phyloP scores from a whole-genome alignment of 2,888 invertebrate genomes.

The Diadromus collaris region DNA sequence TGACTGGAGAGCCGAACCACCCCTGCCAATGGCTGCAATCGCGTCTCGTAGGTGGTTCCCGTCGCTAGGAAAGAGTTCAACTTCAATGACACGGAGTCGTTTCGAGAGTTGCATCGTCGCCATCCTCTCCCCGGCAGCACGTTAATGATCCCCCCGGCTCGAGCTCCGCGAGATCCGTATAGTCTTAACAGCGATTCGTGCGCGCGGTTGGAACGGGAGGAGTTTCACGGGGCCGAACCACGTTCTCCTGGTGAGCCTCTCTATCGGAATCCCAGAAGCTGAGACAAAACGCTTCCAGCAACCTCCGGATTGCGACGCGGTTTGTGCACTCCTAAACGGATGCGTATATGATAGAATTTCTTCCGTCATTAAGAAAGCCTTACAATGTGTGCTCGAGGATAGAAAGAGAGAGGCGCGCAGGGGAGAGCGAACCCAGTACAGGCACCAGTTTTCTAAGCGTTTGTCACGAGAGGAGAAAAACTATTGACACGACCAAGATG shows the following conservation, averaged over 20 bases:
- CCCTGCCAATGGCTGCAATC: neutral
- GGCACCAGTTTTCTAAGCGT: slow-evolving; percentile 62
- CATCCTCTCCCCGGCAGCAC: slow-evolving; percentile 34
- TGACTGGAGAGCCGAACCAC: neutral
- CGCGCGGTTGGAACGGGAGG: slow-evolving; percentile 29
- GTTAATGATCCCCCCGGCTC: slow-evolving; percentile 58
- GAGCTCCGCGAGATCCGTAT: slow-evolving; percentile 49
- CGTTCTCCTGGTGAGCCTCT: slow-evolving; percentile 37
- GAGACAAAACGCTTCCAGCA: slow-evolving; percentile 75
- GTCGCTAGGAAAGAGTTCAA: slow-evolving; percentile 47
- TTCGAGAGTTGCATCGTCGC: slow-evolving; percentile 19
- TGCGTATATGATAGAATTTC: slow-evolving; percentile 79
- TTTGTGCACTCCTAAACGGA: slow-evolving; percentile 77
- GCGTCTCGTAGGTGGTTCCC: neutral
- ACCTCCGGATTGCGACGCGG: slow-evolving; percentile 59
- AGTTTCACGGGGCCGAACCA: slow-evolving; percentile 41
- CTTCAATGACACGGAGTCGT: slow-evolving; percentile 50
- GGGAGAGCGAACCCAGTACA: slow-evolving; percentile 30
- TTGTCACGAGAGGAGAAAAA: slow-evolving; percentile 54
- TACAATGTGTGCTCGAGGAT: slow-evolving; percentile 71
- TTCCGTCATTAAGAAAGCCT: slow-evolving; percentile 80
- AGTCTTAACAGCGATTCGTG: slow-evolving; percentile 42
- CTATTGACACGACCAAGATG: slow-evolving; percentile 61
- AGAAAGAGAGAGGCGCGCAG: slow-evolving; percentile 37
- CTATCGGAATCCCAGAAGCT: slow-evolving; percentile 61